A percentile compares a stretch with the other conserved stretches of the same genome.
Conservation (phyloP, 2,888 invertebrate species). For the Thyatira batis region DNA sequence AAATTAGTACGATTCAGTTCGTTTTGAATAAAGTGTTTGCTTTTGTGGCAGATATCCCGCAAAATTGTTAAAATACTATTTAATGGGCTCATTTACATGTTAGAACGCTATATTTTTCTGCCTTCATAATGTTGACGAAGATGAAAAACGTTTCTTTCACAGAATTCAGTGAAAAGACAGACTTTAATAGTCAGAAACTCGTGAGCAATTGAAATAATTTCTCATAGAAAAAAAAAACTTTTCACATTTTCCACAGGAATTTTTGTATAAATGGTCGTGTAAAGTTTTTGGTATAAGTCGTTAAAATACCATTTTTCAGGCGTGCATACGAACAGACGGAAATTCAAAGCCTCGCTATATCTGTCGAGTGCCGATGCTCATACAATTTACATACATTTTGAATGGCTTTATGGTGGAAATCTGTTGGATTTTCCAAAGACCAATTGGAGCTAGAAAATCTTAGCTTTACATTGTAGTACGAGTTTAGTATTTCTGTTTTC, state of each 20-base stretch:
- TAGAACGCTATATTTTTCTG: background rate
- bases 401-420: background rate
- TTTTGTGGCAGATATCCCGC: background rate
- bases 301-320: slow-evolving; percentile 10
- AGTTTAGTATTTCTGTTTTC: background rate
- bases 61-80: no score
- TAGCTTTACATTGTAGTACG: background rate
- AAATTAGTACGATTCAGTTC: background rate
- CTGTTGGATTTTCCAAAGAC: background rate
- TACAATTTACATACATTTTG: slow-evolving; percentile 6
- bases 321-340: slow-evolving; percentile 2
- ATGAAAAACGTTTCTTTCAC: background rate
- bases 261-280: background rate
- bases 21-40: background rate
- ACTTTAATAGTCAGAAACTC: slow-evolving; percentile 1
- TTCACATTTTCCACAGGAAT: slow-evolving; percentile 4
- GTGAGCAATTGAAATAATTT: background rate
- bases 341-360: background rate
- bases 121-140: background rate
- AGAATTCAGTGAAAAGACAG: background rate
- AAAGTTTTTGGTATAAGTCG: slow-evolving; percentile 3
- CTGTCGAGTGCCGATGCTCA: slow-evolving; percentile 6
- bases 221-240: slow-evolving; percentile 2
- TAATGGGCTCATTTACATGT: background rate
- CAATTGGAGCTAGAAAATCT: background rate